Evolutionary conservation across 2,888 invertebrate genomes (phyloP), one percentile per base, ranked within the genome.

Genomic region (Macrosoma leucophasiata): DNA sequence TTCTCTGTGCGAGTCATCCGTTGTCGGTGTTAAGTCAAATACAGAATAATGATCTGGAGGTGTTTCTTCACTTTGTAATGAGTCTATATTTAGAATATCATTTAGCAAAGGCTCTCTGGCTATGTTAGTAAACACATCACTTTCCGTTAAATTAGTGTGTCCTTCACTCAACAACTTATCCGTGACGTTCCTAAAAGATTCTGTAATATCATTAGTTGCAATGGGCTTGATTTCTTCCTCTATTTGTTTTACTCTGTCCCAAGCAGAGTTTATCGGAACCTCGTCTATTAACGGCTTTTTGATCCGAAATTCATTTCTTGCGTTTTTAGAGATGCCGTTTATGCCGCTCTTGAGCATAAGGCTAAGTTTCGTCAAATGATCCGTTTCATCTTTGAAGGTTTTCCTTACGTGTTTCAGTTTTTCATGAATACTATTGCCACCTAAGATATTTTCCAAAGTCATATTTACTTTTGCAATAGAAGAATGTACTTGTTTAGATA

Each of bases 281-380:
- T 9, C 44, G 24, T 29, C 51, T 40, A 12, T 48, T 39, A 33
- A n/a, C n/a, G n/a, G n/a, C n/a, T 38, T 13, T 17, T 23, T 10
- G 6, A 46, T 46, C 11, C 43, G 42, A 4, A 65, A 43, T 46
- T 67, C 48, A 11, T 49, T 33, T 24, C 52, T 60, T 2, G 69
- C 46, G 12, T 62, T 58, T 14, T 45, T 47, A 4, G 73, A 59
- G 25, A 78, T 51, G 19, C 63, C 64, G 13, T 60, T 53, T 5
- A 77, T 47, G 50, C 74, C 64, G 14, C 52, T 46, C 33, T 55
- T 62, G 7, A 79, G 38, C 41, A 69, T 47, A 14, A 36, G 27
- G 45, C 57, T 68, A 18, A 75, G 58, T 44, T 61, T 55, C 15
- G 46, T 47, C 27, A 77, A 53, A 11, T 55, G 58, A 41, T 59